A percentile compares a stretch with the other conserved stretches of the same genome.
phyloP scores from a whole-genome alignment of 1,140 invertebrate genomes.

The Acromyrmex charruanus region DNA sequence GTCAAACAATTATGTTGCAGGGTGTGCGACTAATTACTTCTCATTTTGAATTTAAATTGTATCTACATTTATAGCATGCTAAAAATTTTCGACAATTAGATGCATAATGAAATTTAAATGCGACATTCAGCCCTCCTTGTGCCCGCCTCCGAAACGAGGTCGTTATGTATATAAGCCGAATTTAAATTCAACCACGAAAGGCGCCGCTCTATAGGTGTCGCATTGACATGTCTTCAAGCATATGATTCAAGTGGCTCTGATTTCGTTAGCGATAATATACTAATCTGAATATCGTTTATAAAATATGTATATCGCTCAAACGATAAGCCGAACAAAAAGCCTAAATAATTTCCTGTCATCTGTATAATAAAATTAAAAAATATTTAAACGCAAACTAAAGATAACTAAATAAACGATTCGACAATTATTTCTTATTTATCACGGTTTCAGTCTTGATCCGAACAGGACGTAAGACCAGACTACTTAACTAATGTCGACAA shows the following conservation, averaged over 20 bases:
- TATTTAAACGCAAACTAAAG: not conserved
- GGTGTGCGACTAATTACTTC: slow-evolving; percentile 10
- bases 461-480: not conserved
- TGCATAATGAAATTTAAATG: slow-evolving; percentile 43
- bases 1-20: too few relatives aligned
- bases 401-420: not conserved
- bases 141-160: slow-evolving; percentile 2
- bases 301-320: not conserved
- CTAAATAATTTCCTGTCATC: not conserved
- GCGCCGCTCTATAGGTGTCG: not conserved
- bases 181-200: slow-evolving; percentile 39
- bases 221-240: slow-evolving; percentile 16
- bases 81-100: slow-evolving; percentile 40
- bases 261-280: slow-evolving; percentile 20
- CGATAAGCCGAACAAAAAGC: not conserved
- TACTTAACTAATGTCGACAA: not conserved
- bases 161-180: slow-evolving; percentile 34
- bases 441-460: not conserved
- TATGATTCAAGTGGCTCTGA: not conserved
- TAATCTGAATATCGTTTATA: not conserved
- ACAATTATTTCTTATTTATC: not conserved
- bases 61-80: not conserved
- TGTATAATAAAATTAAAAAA: slow-evolving; percentile 9
- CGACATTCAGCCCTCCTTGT: not conserved
- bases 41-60: slow-evolving; percentile 13